Conservation (phyloP, 2,797 vertebrate species). For the Bradypus variegatus region DNA sequence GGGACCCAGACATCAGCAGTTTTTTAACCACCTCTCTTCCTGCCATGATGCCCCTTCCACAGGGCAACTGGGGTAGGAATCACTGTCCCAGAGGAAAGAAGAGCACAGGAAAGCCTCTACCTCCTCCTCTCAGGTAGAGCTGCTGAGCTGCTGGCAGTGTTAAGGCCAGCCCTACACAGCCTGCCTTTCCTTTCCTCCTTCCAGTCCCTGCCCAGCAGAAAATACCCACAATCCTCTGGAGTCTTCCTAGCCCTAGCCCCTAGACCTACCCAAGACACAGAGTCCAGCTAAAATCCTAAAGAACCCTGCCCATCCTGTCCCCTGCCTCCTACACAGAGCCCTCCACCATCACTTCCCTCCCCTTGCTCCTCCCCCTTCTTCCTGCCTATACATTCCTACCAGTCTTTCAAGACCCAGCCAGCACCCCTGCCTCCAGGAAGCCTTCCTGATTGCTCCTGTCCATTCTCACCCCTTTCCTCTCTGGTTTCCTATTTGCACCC, state of each 20-base stretch:
- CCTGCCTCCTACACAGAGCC: background rate
- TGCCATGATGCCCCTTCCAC: background rate
- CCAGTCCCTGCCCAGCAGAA: background rate
- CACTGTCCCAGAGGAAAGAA: background rate
- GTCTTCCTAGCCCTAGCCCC: background rate
- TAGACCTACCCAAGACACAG: background rate
- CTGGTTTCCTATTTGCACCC: background rate
- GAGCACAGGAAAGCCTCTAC: background rate
- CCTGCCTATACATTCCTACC: background rate
- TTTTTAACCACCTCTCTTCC: background rate
- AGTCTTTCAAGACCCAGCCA: background rate
- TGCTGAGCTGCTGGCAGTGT: rapidly evolving
- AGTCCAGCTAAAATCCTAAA: background rate
- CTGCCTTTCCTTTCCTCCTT: background rate
- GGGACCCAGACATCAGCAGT: background rate
- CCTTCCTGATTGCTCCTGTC: background rate
- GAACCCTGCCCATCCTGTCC: background rate
- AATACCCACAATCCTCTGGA: background rate
- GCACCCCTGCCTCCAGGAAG: background rate
- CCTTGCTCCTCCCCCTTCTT: background rate
- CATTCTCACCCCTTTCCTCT: background rate
- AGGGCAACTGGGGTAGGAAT: background rate
- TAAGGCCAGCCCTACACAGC: no score
- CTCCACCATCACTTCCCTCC: no score
- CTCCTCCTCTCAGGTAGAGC: background rate